Conservation (phyloP, 2,113 vertebrate species). For the Hystrix cristata region DNA sequence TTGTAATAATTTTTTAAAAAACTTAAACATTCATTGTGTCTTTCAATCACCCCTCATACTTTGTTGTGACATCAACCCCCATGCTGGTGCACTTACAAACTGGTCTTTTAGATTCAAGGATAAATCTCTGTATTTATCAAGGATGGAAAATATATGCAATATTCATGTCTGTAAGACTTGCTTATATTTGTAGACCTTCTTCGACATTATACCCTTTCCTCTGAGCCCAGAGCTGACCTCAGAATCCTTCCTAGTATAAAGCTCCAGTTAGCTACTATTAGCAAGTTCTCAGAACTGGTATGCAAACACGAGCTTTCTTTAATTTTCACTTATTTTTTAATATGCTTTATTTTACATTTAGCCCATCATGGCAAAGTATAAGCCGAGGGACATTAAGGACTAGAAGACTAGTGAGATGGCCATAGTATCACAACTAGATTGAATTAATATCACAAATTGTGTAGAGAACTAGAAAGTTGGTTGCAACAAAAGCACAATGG, state of each 20-base stretch:
- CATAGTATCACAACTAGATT: neutral
- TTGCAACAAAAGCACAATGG: neutral
- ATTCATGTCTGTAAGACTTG: neutral
- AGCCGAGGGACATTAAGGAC: neutral
- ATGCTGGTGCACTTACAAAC: neutral
- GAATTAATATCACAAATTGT: neutral
- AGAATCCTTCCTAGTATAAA: neutral
- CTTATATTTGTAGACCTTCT: neutral
- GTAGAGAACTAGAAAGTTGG: conserved; percentile 4
- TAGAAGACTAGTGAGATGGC: neutral
- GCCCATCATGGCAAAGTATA: neutral
- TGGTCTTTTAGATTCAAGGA: conserved; percentile 9
- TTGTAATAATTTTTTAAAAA: neutral
- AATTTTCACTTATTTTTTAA: neutral
- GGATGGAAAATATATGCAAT: neutral
- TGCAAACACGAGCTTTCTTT: neutral
- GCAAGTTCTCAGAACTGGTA: neutral
- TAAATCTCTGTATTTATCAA: conserved; percentile 11
- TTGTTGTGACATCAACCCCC: neutral
- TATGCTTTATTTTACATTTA: conserved; percentile 49
- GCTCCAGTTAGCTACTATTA: neutral
- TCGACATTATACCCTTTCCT: neutral
- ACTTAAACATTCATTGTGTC: neutral
- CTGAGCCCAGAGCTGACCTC: neutral
- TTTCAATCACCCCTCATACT: neutral